phyloP scores from a whole-genome alignment of 2,888 invertebrate species.

The Drosophila emarginata region DNA sequence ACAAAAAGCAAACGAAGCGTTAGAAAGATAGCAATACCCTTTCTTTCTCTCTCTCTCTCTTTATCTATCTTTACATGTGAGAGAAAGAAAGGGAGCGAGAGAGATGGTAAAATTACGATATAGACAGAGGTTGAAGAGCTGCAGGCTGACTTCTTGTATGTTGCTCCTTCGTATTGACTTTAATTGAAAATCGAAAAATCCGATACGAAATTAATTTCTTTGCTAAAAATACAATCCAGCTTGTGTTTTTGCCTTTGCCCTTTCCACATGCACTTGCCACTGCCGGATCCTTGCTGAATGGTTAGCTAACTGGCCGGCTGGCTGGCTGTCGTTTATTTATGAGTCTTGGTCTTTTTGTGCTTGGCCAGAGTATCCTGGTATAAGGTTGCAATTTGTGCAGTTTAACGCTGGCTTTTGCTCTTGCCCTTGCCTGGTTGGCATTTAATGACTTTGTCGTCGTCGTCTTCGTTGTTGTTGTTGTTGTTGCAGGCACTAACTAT shows the following conservation, averaged over 20 bases:
- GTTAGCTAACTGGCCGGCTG: slow-evolving; percentile 26
- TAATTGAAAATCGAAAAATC: slow-evolving; percentile 80
- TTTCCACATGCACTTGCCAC: slow-evolving; percentile 39
- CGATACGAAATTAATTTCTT: slow-evolving; percentile 79
- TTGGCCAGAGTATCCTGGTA: slow-evolving; percentile 42
- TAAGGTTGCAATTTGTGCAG: slow-evolving; percentile 78
- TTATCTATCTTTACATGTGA: slow-evolving; percentile 6
- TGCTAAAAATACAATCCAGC: slow-evolving; percentile 68
- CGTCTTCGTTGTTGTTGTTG: slow-evolving; percentile 21
- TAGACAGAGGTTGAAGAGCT: neutral
- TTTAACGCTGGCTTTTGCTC: slow-evolving; percentile 74
- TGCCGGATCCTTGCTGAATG: slow-evolving; percentile 9
- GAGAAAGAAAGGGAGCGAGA: neutral
- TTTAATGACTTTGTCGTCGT: slow-evolving; percentile 74
- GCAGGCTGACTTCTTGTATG: slow-evolving; percentile 12
- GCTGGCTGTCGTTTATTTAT: slow-evolving; percentile 58
- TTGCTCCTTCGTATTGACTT: slow-evolving; percentile 64
- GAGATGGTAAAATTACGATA: too few relatives aligned
- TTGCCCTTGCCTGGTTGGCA: slow-evolving; percentile 45
- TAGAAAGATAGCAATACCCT: neutral
- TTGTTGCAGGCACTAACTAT: slow-evolving; percentile 35
- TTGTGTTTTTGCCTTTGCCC: slow-evolving; percentile 25
- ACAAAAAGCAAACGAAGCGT: slow-evolving; percentile 15
- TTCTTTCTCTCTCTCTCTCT: neutral
- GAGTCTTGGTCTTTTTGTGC: slow-evolving; percentile 49